These are phyloP conservation scores for Nephotettix cincticeps DNA, from an alignment of 1,140 invertebrate genomes.

Conservation along the genomic window DNA sequence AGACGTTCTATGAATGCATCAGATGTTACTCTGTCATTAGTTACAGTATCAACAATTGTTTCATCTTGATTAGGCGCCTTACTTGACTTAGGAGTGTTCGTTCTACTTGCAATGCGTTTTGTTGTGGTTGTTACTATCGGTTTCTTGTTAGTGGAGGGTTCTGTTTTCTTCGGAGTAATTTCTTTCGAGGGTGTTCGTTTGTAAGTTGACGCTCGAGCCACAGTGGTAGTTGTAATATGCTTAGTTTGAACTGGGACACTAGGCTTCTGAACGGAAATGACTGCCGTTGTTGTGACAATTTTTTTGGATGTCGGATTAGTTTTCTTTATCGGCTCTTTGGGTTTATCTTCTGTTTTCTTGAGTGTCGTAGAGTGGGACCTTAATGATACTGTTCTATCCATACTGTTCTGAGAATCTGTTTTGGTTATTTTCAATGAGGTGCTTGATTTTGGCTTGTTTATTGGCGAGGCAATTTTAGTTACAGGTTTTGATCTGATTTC, in stretches of 20 bases:
- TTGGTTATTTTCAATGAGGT: slow-evolving; percentile 10
- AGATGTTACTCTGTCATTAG: neutral
- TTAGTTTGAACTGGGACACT: slow-evolving; percentile 16
- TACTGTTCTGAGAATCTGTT: slow-evolving; percentile 31
- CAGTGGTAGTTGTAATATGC: slow-evolving; percentile 44
- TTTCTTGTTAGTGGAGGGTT: slow-evolving; percentile 41
- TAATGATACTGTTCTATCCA: slow-evolving; percentile 40
- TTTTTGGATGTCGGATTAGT: slow-evolving; percentile 41
- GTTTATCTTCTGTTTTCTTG: neutral
- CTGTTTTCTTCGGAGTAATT: slow-evolving; percentile 44
- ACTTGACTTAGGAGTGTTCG: slow-evolving; percentile 4
- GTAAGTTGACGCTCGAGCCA: slow-evolving; percentile 40
- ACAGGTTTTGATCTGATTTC: slow-evolving; percentile 17
- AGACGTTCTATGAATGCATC: neutral
- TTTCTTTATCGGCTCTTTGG: slow-evolving; percentile 1
- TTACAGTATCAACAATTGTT: neutral
- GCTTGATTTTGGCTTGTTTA: slow-evolving; percentile 17
- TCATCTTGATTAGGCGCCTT: neutral
- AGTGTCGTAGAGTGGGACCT: slow-evolving; percentile 10
- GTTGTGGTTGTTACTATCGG: slow-evolving; percentile 46
- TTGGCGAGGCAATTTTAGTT: slow-evolving; percentile 1
- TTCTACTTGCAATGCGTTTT: slow-evolving; percentile 47
- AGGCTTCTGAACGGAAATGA: slow-evolving; percentile 14
- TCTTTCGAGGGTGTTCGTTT: slow-evolving; percentile 32
- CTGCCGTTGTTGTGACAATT: slow-evolving; percentile 37